Evolutionary conservation across 2,797 vertebrate genomes (phyloP).

Genomic region (Telmatherina bonti): DNA sequence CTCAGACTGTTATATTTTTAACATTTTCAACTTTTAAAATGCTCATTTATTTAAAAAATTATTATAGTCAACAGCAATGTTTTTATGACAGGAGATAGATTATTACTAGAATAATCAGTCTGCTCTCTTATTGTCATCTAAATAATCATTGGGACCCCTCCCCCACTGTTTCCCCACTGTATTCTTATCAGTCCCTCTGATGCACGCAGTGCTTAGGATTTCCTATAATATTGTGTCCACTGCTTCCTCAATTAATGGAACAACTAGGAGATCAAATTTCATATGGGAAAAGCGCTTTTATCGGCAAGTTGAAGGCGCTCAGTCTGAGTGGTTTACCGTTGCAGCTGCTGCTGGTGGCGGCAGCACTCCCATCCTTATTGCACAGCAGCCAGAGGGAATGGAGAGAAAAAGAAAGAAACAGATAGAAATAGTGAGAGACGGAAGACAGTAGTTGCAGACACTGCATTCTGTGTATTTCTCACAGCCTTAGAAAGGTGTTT

Average conservation of each 20-base stretch:
- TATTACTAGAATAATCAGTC: conserved; percentile 60
- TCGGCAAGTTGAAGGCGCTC: conserved; percentile 67
- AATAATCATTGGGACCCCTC: conserved; percentile 46
- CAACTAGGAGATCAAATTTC: conserved; percentile 62
- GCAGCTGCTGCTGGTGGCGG: conserved; percentile 34
- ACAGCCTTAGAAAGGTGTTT: conserved; percentile 48
- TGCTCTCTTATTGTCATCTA: conserved; percentile 52
- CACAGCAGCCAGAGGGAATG: conserved; percentile 63
- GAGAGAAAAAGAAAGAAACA: conserved; percentile 49
- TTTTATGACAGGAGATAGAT: conserved; percentile 44
- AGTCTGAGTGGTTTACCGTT: conserved; percentile 65
- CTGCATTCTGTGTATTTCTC: conserved; percentile 45
- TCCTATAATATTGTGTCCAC: conserved; percentile 64
- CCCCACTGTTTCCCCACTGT: conserved; percentile 44
- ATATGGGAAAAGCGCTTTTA: conserved; percentile 62
- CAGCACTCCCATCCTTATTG: conserved; percentile 68
- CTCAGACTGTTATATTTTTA: not conserved
- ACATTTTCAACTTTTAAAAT: conserved; percentile 9
- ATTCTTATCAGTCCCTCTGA: conserved; percentile 51
- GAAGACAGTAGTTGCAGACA: conserved; percentile 53
- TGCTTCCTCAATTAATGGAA: conserved; percentile 73
- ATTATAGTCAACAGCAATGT: conserved; percentile 20
- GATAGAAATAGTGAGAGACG: conserved; percentile 44
- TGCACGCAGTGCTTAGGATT: conserved; percentile 64
- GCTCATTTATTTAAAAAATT: conserved; percentile 17